Percentiles rank a stretch among this genome's conserved stretches.
Conservation (phyloP, 2,888 invertebrate genomes). For the Allacma fusca region DNA sequence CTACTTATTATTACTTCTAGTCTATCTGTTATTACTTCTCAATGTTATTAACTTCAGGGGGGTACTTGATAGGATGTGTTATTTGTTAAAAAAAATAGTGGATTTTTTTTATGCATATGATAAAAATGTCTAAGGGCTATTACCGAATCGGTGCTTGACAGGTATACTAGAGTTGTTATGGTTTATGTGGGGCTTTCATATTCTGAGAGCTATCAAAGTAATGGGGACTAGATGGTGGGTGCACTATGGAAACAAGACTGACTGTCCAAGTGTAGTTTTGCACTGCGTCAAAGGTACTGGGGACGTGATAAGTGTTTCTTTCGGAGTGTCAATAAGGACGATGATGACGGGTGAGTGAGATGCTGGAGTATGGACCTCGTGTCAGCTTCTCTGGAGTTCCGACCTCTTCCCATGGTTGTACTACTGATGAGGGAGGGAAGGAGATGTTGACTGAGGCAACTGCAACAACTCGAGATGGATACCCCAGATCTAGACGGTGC, state of each 20-base stretch:
- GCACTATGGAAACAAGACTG: neutral
- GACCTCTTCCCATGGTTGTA: constrained; percentile 37
- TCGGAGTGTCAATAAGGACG: constrained; percentile 63
- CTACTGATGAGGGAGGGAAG: constrained; percentile 28
- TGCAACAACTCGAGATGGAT: constrained; percentile 33
- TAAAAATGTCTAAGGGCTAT: too few relatives aligned
- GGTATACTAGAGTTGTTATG: too few relatives aligned
- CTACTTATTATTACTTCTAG: too few relatives aligned
- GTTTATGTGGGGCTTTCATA: too few relatives aligned
- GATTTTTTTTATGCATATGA: too few relatives aligned
- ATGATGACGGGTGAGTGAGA: constrained; percentile 65
- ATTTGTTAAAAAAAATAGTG: too few relatives aligned
- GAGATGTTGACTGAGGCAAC: constrained; percentile 34
- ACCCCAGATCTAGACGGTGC: constrained; percentile 23
- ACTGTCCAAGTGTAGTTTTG: constrained; percentile 1
- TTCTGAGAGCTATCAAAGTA: too few relatives aligned
- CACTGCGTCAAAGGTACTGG: constrained; percentile 25
- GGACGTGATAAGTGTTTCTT: constrained; percentile 37
- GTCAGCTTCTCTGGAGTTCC: constrained; percentile 39
- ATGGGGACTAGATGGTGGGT: too few relatives aligned
- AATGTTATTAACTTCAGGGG: too few relatives aligned
- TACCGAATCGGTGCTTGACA: too few relatives aligned
- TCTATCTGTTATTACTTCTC: too few relatives aligned
- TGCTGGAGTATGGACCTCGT: constrained; percentile 59
- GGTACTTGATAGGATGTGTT: too few relatives aligned